A percentile compares a stretch with the other conserved stretches of the same genome.
Conservation (phyloP, 2,797 vertebrate genomes). For the Sternarchorhynchus goeldii region DNA sequence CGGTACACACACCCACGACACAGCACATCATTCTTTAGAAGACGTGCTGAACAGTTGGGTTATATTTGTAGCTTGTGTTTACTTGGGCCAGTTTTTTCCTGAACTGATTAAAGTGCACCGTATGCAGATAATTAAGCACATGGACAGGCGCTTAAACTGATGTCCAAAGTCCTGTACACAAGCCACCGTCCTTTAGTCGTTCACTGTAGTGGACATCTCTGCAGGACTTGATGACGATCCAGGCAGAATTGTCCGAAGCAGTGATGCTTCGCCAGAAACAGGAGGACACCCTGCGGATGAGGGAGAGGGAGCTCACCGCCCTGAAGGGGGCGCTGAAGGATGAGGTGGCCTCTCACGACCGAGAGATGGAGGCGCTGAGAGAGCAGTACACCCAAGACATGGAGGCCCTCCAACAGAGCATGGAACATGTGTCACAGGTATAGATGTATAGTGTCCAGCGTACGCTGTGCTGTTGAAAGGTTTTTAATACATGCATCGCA, state of each 20-base stretch:
- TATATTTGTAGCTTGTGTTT: too few species aligned
- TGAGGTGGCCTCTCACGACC: constrained; percentile 88
- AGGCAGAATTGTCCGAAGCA: constrained; percentile 82
- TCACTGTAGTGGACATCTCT: not conserved
- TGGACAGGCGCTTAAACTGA: too few species aligned
- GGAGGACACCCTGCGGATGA: constrained; percentile 83
- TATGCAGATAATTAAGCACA: too few species aligned
- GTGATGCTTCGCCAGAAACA: constrained; percentile 73
- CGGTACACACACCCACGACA: constrained; percentile 66
- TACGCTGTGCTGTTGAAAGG: not conserved
- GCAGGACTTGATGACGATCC: constrained; percentile 82
- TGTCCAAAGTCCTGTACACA: too few species aligned
- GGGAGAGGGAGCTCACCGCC: constrained; percentile 88
- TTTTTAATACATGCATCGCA: too few species aligned
- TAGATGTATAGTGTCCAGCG: not conserved
- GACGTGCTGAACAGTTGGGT: too few species aligned
- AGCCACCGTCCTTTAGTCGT: too few species aligned
- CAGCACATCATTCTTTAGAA: too few species aligned
- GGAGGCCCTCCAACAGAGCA: constrained; percentile 80
- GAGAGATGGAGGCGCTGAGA: constrained; percentile 84
- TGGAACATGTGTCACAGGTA: constrained; percentile 86
- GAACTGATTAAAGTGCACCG: too few species aligned
- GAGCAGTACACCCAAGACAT: constrained; percentile 86
- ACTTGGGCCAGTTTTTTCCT: too few species aligned
- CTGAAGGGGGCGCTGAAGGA: constrained; percentile 92